Base-by-base conservation (phyloP, 1,140 invertebrate genomes). In the Melanaphis sacchari region DNA sequence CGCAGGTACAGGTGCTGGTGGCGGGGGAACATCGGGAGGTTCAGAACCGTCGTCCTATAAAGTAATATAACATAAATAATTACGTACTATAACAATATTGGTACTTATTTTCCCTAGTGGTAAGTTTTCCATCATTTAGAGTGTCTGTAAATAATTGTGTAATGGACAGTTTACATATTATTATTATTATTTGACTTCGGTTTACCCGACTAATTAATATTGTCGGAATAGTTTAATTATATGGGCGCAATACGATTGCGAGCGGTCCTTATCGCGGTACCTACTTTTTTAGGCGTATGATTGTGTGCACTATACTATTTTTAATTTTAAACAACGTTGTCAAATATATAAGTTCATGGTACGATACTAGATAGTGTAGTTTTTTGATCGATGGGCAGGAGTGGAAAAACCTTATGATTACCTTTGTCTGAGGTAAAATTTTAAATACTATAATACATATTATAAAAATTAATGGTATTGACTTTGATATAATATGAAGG, bases 1-100 rank as follows among this genome's bases (percentile, higher is more conserved):
- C 22, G 88, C 41, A 4, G 93, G 81, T 87, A 46, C 81, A 41
- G 93, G 93, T 41, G 93, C 85, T 21, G 85, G 46, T 38, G 89
- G 85, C 0, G 87, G 66, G 11, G 93, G 93, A 9, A 38, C 88
- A 36, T 54, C 9, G 8, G 93, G 93, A 38, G 87, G 88, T 1
- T 40, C 59, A 26, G 93, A 52, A 54, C 24, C 24, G 21, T 82
- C 66, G 7, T 91, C 66, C 66, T 93, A 24, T 31, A 91, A 49
- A 88, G 36, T 36, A 49, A 49, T 22, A 4, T 11, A 18, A n/a
- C 3, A 76, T 4, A 76, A 66, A 66, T 15, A n/a, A 66, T 11
- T 66, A 15, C 9, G 59, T 6, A 76, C 31, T 18, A 0, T 76
- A 5, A 76, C 31, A 21, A 59, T 66, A n/a, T 59, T 66, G 59